phyloP scores from a whole-genome alignment of 2,797 vertebrate genomes.

The Semaprochilodus insignis region DNA sequence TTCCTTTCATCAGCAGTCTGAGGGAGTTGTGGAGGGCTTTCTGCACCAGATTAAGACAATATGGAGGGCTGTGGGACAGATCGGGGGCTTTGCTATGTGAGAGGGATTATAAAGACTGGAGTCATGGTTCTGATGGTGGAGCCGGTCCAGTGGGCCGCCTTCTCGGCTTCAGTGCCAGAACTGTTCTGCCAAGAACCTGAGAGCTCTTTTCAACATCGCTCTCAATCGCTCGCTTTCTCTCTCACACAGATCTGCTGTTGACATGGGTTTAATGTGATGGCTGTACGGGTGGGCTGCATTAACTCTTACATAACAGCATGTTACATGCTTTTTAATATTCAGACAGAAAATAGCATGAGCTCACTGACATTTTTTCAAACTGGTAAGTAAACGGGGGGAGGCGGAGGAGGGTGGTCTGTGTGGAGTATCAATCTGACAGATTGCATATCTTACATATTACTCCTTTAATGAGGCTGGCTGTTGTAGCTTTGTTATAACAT shows the following conservation, averaged over 20 bases:
- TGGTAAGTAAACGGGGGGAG: no score
- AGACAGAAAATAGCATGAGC: no score
- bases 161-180: background rate
- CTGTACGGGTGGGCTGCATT: no score
- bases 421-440: no score
- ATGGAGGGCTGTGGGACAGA: slow-evolving; percentile 4
- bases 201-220: background rate
- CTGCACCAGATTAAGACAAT: background rate
- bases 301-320: no score
- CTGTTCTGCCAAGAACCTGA: background rate
- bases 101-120: slow-evolving; percentile 1
- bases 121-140: background rate
- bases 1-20: background rate
- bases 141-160: background rate
- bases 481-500: no score
- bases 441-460: no score
- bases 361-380: no score
- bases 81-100: background rate
- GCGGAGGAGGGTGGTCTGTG: no score
- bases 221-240: background rate
- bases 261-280: no score
- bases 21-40: background rate
- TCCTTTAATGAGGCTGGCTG: no score
- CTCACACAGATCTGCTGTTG: background rate
- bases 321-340: no score